Base-by-base conservation (phyloP, 2,888 invertebrate genomes). In the Rhaphigaster nebulosa region DNA sequence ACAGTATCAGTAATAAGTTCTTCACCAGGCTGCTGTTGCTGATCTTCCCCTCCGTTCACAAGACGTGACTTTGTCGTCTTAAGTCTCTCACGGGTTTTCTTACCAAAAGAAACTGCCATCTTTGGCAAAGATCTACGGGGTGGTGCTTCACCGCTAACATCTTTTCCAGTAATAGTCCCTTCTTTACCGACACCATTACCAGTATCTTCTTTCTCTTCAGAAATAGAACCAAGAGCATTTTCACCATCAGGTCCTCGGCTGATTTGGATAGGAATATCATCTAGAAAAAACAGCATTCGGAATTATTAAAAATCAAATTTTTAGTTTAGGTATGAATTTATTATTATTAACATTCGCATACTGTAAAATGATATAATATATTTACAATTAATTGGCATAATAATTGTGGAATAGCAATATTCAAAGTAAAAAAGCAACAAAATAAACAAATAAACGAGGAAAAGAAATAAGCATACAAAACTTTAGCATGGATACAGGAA, bases 221-320 rank as follows among this genome's bases (percentile, higher is more conserved):
- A 95, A 92, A 96, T 96, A 0, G 96, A 95, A 87, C 96, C 95
- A 65, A 96, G 94, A 84, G 95, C 94, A 3, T 94, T 94, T 91
- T 96, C 96, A 12, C 92, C 92, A 20, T 95, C 94, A 91, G 95
- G 95, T 87, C 95, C 95, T 93, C 96, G 96, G 23, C 95, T 95
- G 88, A 95, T 95, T 95, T 97, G 97, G 93, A 98, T 98, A 87
- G 97, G 98, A 94, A 98, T 98, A 94, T 98, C 98, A 95, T 98
- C 98, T 97, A 95, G 93, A 90, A 93, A 93, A 92, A 88, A 88
- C 18, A 76, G 1, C 8, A 34, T 76, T 76, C 29, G 8, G 70
- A 76, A 76, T 76, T 20, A 76, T 76, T 76, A 76, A 38, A 23
- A 76, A 76, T 76, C 0, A 65, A 15, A 18, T 23, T 29, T 60